Percentiles rank a stretch among this genome's conserved stretches.
Conservation (phyloP, 1,140 invertebrate species). For the Aleiodes sp. region DNA sequence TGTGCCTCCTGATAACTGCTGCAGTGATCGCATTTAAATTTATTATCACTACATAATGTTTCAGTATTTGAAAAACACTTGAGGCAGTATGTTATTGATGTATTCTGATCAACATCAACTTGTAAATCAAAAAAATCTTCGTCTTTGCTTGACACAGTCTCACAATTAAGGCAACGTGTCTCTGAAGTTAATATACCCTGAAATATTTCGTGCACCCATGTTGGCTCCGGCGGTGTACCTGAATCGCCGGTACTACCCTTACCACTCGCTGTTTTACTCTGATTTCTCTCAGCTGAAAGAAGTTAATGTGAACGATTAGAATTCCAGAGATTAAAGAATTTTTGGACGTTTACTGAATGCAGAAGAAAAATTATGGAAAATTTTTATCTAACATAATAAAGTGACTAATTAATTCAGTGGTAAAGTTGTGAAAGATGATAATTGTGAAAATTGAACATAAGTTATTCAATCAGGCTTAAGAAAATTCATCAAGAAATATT, state of each 20-base stretch:
- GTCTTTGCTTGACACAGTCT: slow-evolving; percentile 99
- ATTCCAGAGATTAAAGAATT: not conserved
- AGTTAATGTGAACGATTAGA: not conserved
- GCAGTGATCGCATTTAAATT: slow-evolving; percentile 99
- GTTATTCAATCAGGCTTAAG: too few relatives aligned
- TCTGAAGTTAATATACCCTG: slow-evolving; percentile 99
- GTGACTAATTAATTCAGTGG: too few relatives aligned
- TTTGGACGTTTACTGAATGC: not conserved
- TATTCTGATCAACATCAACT: slow-evolving; percentile 99
- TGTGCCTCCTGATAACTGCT: slow-evolving; percentile 99
- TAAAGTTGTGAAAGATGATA: too few relatives aligned
- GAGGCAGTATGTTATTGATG: slow-evolving; percentile 98
- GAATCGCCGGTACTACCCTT: slow-evolving; percentile 59
- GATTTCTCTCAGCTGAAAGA: slow-evolving; percentile 79
- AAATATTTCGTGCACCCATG: slow-evolving; percentile 99
- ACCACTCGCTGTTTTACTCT: slow-evolving; percentile 69
- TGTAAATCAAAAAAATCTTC: slow-evolving; percentile 99
- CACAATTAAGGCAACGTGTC: slow-evolving; percentile 98
- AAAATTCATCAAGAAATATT: too few relatives aligned
- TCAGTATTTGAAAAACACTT: slow-evolving; percentile 98
- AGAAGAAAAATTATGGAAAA: not conserved
- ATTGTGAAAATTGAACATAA: too few relatives aligned
- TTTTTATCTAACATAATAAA: not conserved
- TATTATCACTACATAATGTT: slow-evolving; percentile 98
- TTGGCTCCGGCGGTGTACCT: slow-evolving; percentile 81